Conservation (phyloP, 2,888 invertebrate genomes). For the Nomada fucata region DNA sequence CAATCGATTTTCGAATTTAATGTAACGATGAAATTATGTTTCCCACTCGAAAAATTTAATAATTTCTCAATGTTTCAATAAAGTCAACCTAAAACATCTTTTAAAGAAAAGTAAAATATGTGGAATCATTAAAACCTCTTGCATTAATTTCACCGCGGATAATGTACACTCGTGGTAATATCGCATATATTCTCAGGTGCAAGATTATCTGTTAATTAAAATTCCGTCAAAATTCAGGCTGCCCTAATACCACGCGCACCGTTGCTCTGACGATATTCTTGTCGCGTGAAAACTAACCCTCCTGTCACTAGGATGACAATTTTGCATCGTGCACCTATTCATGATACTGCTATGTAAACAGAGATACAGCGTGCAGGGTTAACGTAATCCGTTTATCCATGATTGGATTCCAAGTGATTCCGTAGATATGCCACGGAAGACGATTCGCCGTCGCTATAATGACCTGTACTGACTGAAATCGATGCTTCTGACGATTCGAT, state of each 20-base stretch:
- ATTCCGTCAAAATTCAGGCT: constrained; percentile 29
- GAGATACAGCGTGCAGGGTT: constrained; percentile 71
- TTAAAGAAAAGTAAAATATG: too few species aligned
- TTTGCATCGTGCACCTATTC: constrained; percentile 48
- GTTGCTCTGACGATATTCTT: constrained; percentile 9
- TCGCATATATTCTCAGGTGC: constrained; percentile 15
- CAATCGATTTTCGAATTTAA: background rate
- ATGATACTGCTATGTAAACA: constrained; percentile 73
- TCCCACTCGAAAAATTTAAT: too few species aligned
- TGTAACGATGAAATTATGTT: too few species aligned
- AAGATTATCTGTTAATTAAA: constrained; percentile 43
- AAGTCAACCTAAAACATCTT: too few species aligned
- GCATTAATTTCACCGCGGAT: background rate
- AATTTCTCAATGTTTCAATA: too few species aligned
- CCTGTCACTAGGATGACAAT: constrained; percentile 47
- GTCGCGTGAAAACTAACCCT: constrained; percentile 24
- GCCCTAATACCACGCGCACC: constrained; percentile 30
- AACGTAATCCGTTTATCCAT: constrained; percentile 78
- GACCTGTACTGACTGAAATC: constrained; percentile 45
- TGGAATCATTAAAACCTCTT: too few species aligned
- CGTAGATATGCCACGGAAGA: constrained; percentile 73
- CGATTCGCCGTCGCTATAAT: constrained; percentile 48
- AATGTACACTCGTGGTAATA: constrained; percentile 17
- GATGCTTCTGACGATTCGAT: constrained; percentile 52
- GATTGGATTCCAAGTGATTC: constrained; percentile 77